Evolutionary conservation across 2,888 invertebrate genomes (phyloP), one percentile per base, ranked within the genome.

Genomic region (Hemaris fuciformis): DNA sequence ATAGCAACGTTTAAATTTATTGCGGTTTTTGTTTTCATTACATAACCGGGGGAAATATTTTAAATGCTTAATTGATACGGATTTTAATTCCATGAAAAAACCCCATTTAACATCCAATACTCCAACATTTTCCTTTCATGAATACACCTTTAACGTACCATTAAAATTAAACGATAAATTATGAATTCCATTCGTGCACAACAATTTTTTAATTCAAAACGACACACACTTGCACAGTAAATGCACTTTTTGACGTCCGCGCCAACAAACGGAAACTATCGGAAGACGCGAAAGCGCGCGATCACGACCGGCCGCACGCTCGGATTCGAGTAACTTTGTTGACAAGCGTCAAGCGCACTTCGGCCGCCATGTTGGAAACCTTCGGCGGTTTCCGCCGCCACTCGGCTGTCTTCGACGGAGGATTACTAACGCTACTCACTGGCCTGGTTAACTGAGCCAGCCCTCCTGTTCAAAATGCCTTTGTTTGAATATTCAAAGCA

Each of bases 321-420:
- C 83, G 80, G 75, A 79, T 69, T 75, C 76, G 78, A 83, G 79
- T 85, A 83, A 87, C 84, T 89, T 91, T 91, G 91, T 91, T 91
- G 91, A 91, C 91, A 91, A 89, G 87, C 89, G 81, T 83, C 75
- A 73, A 81, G 77, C 83, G 80, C 83, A 79, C 77, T 76, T 76
- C 72, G 73, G 79, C 79, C 80, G 89, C 91, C 90, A 90, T 91
- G 66, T 89, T 89, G 76, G 72, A 78, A 75, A 66, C 74, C 84
- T 83, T 91, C 91, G 91, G 81, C 67, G 63, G 65, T 75, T 74
- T 81, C 83, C 91, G 91, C 62, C 60, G 15, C 15, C 59, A 66
- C 69, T 91, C 84, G 84, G 75, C 46, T 59, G 31, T 72, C 76
- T 76, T 81, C 84, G 83, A 66, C 23, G 42, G 18, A 57, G 61